Base-by-base conservation (phyloP, 2,113 vertebrate species). In the human (Homo sapiens) region DNA sequence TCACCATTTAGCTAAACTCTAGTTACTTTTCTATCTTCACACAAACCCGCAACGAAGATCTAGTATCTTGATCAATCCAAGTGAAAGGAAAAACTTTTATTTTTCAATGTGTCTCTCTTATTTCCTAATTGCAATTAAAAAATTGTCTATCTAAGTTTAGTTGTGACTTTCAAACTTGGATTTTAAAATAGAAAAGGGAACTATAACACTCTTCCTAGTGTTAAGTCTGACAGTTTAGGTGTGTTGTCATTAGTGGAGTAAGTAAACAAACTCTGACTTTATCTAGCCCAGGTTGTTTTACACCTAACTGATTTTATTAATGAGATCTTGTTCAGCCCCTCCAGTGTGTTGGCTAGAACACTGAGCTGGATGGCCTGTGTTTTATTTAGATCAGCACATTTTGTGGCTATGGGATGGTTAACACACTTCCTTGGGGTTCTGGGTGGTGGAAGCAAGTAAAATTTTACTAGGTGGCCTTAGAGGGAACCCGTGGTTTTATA, bases 81-180 rank as follows among this genome's bases (percentile, higher is more conserved):
- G 7, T 40, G 50, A 94, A 55, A 76, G 35, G 18, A 73, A n/a
- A 18, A 97, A n/a, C 3, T 75, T 96, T 30, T 20, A 64, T 85
- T 11, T 66, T 12, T 66, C 20, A 38, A n/a, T 57, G 32, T 64
- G 32, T 55, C 38, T 86, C 11, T 90, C 45, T 92, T 66, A 9
- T 91, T 84, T 96, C 22, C 91, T 57, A 91, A 78, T 43, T 55
- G 12, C 22, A 83, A 64, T 45, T 94, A 79, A 87, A 18, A 45
- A 89, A 35, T 68, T 76, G 2, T 48, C 57, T 10, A 59, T 48
- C 57, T 10, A 59, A 81, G 93, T 78, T 85, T 78, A 73, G 13
- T 87, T 92, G 13, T 92, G 70, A 73, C 30, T 89, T 96, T 90
- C 17, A 91, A 85, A 94, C 4, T 57, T 80, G 50, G 2, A 85